phyloP scores from a whole-genome alignment of 2,113 vertebrate species.

The Hemiprocne comata region DNA sequence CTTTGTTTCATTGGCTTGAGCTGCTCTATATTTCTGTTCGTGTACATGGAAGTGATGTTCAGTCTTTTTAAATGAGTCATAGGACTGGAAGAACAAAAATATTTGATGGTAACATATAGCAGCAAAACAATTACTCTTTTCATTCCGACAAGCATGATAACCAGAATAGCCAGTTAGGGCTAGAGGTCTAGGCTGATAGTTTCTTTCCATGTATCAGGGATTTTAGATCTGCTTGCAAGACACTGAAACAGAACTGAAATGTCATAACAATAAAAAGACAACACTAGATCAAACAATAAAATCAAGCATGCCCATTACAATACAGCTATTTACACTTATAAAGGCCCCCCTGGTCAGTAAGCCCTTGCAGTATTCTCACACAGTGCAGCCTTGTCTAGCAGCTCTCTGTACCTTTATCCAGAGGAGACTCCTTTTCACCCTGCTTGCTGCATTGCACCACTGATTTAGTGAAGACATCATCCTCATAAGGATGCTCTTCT shows the following conservation, averaged over 20 bases:
- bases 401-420: conserved; percentile 68
- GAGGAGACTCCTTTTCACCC: conserved; percentile 71
- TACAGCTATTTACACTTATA: conserved; percentile 3
- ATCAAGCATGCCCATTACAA: not conserved
- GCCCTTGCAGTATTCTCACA: conserved; percentile 20
- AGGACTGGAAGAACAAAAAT: conserved; percentile 59
- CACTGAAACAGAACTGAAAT: conserved; percentile 51
- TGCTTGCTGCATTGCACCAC: conserved; percentile 83
- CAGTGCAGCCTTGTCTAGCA: conserved; percentile 42
- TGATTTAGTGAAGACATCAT: conserved; percentile 80
- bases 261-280: conserved; percentile 45
- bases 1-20: conserved; percentile 38
- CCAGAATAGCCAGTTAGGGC: conserved; percentile 40
- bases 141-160: conserved; percentile 41
- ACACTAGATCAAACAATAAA: conserved; percentile 18
- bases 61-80: conserved; percentile 61
- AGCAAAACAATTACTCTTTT: conserved; percentile 63
- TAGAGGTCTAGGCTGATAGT: conserved; percentile 36
- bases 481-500: conserved; percentile 74
- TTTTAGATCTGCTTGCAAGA: conserved; percentile 30
- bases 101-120: conserved; percentile 59
- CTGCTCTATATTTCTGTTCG: conserved; percentile 53
- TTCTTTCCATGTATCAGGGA: not conserved
- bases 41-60: conserved; percentile 38
- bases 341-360: conserved; percentile 4